These are phyloP conservation scores for Garrulus glandarius DNA, from an alignment of 2,797 vertebrate species.

Conservation along the genomic window DNA sequence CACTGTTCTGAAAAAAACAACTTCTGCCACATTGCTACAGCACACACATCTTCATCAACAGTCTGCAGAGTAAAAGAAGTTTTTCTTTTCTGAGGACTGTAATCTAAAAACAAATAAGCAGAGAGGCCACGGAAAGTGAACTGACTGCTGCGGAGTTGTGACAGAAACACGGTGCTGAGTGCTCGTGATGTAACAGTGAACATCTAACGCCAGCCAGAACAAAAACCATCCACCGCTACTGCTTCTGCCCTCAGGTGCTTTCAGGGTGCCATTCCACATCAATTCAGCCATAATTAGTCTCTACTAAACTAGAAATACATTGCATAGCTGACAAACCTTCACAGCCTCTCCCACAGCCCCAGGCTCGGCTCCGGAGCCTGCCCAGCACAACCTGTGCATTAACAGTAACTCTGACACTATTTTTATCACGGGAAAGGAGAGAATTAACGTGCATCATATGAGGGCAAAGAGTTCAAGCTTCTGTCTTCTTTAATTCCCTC, in stretches of 20 bases:
- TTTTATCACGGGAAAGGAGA: not conserved
- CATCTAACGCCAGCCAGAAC: not conserved
- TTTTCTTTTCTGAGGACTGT: not conserved
- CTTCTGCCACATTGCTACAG: not conserved
- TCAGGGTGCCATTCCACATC: not conserved
- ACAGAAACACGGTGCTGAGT: not conserved
- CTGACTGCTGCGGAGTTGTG: not conserved
- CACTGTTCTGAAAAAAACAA: not conserved
- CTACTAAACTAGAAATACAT: not conserved
- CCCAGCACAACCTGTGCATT: not conserved
- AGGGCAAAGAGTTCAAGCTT: not conserved
- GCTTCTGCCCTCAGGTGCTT: not conserved
- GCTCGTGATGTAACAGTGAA: not conserved
- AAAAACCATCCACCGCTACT: not conserved
- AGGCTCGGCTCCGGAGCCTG: not conserved
- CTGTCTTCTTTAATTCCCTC: not conserved
- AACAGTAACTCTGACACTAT: too few relatives aligned
- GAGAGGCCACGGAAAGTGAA: not conserved
- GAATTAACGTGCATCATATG: fast-evolving
- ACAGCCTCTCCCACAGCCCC: not conserved
- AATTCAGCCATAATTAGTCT: not conserved
- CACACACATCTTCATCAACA: fast-evolving
- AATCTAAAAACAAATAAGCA: not conserved
- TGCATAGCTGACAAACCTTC: not conserved
- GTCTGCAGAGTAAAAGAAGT: not conserved